Evolutionary conservation across 2,888 invertebrate genomes (phyloP).

Genomic region (Parnassius orleans): DNA sequence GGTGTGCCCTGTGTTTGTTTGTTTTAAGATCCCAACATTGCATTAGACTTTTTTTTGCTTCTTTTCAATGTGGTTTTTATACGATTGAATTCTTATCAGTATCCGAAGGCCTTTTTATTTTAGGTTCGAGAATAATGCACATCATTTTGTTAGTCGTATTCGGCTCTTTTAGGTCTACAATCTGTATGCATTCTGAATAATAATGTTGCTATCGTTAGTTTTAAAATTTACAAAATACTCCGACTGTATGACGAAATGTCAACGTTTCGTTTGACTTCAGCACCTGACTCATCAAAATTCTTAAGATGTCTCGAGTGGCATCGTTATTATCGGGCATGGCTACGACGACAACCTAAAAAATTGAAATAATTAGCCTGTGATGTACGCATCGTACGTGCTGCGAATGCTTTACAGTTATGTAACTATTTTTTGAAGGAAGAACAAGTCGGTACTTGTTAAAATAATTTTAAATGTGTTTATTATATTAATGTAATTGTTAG

Average conservation of each 20-base stretch:
- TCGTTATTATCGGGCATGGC: constrained; percentile 59
- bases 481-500: constrained; percentile 1
- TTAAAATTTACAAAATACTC: constrained; percentile 16
- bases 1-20: constrained; percentile 73
- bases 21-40: constrained; percentile 78
- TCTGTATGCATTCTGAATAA: constrained; percentile 11
- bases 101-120: constrained; percentile 48
- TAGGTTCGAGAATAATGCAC: constrained; percentile 32
- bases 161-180: constrained; percentile 2
- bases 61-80: constrained; percentile 68
- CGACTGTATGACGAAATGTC: constrained; percentile 26
- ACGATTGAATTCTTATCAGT: constrained; percentile 70
- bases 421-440: constrained; percentile 26
- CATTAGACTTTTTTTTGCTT: constrained; percentile 70
- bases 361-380: constrained; percentile 71
- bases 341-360: constrained; percentile 62
- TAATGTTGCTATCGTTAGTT: constrained; percentile 12
- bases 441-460: constrained; percentile 13
- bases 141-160: constrained; percentile 19
- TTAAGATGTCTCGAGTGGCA: constrained; percentile 47
- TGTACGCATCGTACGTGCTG: constrained; percentile 44
- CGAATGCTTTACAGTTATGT: constrained; percentile 38
- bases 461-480: constrained; percentile 14
- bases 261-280: constrained; percentile 26
- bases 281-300: constrained; percentile 59